phyloP scores from a whole-genome alignment of 2,888 invertebrate species.

The Eristalis pertinax region DNA sequence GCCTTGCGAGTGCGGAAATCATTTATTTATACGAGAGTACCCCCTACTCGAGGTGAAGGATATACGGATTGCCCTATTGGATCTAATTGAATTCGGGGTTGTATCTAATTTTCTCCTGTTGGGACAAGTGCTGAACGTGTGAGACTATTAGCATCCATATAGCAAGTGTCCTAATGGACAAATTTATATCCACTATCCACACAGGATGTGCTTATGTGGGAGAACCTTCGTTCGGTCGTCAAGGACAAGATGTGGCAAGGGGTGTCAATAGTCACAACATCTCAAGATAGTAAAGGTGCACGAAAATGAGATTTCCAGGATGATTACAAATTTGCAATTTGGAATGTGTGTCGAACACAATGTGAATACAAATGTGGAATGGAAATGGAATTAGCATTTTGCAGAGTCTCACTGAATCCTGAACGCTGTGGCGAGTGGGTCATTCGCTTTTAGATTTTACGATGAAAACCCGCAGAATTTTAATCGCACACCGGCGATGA shows the following conservation, averaged over 20 bases:
- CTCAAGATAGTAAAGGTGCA: neutral
- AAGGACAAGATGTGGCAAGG: neutral
- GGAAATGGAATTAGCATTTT: conserved; percentile 41
- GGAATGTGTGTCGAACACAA: conserved; percentile 7
- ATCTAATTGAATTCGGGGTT: conserved; percentile 26
- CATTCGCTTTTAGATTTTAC: conserved; percentile 4
- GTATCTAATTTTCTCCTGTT: neutral
- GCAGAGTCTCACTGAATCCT: neutral
- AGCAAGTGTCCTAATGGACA: neutral
- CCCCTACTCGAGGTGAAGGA: neutral
- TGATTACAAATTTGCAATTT: conserved; percentile 37
- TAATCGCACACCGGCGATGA: conserved; percentile 13
- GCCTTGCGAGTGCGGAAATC: conserved; percentile 43
- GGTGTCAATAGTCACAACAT: neutral
- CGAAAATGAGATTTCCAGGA: conserved; percentile 3
- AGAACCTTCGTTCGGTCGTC: neutral
- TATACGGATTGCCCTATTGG: neutral
- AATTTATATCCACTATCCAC: conserved; percentile 8
- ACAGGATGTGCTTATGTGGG: neutral
- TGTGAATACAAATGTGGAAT: conserved; percentile 42
- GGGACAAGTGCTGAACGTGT: neutral
- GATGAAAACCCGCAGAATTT: neutral
- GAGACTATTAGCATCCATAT: neutral
- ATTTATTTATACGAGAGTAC: conserved; percentile 28
- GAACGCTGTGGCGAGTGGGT: neutral